Conservation (phyloP, 2,888 invertebrate genomes). For the Athalia rosae region DNA sequence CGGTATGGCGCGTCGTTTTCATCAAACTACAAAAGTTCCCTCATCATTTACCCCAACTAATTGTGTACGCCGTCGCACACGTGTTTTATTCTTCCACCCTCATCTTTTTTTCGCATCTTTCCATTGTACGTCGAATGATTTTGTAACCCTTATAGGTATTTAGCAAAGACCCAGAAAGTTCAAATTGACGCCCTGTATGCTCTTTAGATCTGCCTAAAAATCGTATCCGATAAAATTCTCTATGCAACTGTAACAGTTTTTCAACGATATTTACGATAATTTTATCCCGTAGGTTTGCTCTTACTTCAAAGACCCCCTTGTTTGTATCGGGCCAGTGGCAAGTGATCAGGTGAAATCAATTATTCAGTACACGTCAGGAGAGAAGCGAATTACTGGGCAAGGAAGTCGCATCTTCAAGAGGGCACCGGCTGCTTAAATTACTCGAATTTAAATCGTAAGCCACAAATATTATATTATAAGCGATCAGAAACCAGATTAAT, state of each 20-base stretch:
- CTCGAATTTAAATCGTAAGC: not conserved
- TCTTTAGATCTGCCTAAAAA: not conserved
- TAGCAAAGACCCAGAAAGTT: too few relatives aligned
- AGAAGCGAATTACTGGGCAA: slow-evolving; percentile 83
- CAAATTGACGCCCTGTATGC: not conserved
- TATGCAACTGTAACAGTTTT: too few relatives aligned
- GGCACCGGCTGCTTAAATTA: slow-evolving; percentile 64
- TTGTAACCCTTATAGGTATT: too few relatives aligned
- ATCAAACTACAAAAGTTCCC: too few relatives aligned
- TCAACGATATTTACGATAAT: too few relatives aligned
- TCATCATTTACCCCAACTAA: too few relatives aligned
- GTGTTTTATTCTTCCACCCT: too few relatives aligned
- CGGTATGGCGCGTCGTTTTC: too few relatives aligned
- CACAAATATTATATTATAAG: not conserved
- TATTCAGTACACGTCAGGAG: slow-evolving; percentile 87
- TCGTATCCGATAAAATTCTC: not conserved
- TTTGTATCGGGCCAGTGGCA: slow-evolving; percentile 91
- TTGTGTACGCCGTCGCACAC: too few relatives aligned
- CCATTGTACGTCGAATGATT: too few relatives aligned
- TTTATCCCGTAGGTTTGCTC: slow-evolving; percentile 82
- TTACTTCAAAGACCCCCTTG: slow-evolving; percentile 92
- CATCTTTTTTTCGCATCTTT: too few relatives aligned
- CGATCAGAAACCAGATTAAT: not conserved
- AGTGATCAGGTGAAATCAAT: slow-evolving; percentile 83
- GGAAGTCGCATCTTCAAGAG: slow-evolving; percentile 69